These are phyloP conservation scores for Pelecanus crispus DNA, from an alignment of 2,113 vertebrate genomes.

Conservation along the genomic window DNA sequence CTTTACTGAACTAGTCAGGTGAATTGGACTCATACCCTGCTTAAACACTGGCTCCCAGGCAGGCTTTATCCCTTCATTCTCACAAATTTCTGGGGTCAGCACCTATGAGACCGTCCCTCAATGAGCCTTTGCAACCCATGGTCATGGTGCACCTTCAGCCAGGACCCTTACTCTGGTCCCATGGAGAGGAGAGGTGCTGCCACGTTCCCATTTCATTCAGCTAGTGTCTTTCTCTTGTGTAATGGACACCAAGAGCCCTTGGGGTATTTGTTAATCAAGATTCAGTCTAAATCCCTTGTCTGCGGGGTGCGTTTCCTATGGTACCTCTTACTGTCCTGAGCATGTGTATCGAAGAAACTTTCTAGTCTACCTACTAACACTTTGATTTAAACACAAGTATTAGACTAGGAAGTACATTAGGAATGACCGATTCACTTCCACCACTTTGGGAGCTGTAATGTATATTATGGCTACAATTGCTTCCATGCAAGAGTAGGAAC, in stretches of 20 bases:
- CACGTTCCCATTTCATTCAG: fast-evolving
- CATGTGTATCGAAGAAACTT: not conserved
- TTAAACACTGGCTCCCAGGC: not conserved
- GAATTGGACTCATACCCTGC: not conserved
- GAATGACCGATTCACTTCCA: not conserved
- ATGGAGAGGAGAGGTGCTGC: not conserved
- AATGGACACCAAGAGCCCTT: not conserved
- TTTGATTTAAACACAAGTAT: not conserved
- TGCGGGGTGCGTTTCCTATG: not conserved
- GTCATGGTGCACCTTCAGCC: not conserved
- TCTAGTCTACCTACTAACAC: not conserved
- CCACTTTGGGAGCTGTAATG: not conserved
- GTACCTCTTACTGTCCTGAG: not conserved
- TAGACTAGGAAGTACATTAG: not conserved
- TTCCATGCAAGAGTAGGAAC: not conserved
- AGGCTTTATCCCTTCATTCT: not conserved
- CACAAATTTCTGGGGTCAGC: not conserved
- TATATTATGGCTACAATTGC: not conserved
- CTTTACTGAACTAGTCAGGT: not conserved
- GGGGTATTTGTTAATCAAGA: not conserved
- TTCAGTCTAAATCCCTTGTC: not conserved
- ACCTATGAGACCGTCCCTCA: not conserved
- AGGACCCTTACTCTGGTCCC: not conserved
- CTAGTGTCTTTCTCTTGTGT: not conserved
- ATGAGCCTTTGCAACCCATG: not conserved